These are phyloP conservation scores for Dendrolimus kikuchii DNA, from an alignment of 1,140 invertebrate genomes.

Conservation along the genomic window DNA sequence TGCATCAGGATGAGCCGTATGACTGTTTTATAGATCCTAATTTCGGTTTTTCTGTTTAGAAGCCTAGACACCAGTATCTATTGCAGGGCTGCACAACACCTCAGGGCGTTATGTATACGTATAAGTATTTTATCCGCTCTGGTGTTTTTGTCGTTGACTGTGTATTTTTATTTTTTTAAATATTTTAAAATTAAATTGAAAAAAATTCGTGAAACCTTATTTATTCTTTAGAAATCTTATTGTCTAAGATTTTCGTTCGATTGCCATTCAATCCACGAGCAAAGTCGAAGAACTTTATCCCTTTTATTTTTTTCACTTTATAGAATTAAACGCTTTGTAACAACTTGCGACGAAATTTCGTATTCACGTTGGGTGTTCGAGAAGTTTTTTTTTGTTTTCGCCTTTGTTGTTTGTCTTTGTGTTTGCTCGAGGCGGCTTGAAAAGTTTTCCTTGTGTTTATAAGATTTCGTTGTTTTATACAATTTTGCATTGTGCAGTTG, in stretches of 20 bases:
- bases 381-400: conserved; percentile 23
- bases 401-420: conserved; percentile 21
- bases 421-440: conserved; percentile 8
- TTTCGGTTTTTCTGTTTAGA: no score
- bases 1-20: no score
- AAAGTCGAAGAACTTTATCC: conserved; percentile 15
- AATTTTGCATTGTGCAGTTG: not conserved
- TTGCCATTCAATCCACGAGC: conserved; percentile 27
- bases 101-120: no score
- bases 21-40: no score
- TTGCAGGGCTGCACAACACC: no score
- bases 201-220: no score
- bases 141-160: no score
- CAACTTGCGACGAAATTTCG: conserved; percentile 32
- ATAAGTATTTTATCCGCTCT: no score
- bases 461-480: conserved; percentile 1
- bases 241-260: not conserved
- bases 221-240: not conserved
- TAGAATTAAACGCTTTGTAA: conserved; percentile 37
- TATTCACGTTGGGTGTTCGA: conserved; percentile 25
- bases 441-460: no score
- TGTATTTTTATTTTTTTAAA: no score
- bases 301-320: conserved; percentile 21
- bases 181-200: no score
- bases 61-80: no score